These are phyloP conservation scores for Vannuccia rotundouncinata DNA, from an alignment of 2,888 invertebrate genomes.

Conservation along the genomic window DNA sequence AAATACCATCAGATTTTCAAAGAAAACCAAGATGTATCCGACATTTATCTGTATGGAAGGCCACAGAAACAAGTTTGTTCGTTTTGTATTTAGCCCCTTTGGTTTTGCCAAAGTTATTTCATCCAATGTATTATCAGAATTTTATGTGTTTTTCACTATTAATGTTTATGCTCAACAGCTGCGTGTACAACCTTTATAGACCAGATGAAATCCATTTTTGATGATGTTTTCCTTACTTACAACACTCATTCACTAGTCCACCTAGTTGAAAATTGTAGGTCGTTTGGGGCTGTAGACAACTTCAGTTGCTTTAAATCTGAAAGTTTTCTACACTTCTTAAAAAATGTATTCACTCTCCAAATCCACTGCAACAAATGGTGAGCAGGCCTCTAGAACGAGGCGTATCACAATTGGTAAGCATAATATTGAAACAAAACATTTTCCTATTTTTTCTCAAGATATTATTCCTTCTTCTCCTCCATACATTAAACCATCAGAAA, in stretches of 20 bases:
- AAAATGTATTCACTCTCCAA: not conserved
- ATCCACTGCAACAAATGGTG: not conserved
- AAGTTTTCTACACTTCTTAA: not conserved
- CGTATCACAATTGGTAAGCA: no score
- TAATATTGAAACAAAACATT: no score
- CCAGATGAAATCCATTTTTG: not conserved
- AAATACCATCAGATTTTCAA: not conserved
- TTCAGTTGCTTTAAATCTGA: constrained; percentile 7
- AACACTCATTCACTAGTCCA: not conserved
- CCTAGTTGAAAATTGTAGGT: not conserved
- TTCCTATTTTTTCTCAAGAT: no score
- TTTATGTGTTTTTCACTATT: not conserved
- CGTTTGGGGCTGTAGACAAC: not conserved
- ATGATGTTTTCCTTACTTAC: not conserved
- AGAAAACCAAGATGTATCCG: not conserved
- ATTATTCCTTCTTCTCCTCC: no score
- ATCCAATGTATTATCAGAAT: not conserved
- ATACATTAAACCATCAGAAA: no score
- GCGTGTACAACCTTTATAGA: not conserved
- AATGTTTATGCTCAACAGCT: not conserved
- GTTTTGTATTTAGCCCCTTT: not conserved
- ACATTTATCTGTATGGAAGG: not conserved
- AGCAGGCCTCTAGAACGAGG: no score
- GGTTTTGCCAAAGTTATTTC: not conserved
- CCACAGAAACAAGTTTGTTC: not conserved